Conservation (phyloP, 1,140 invertebrate genomes). For the Eriosoma lanigerum region DNA sequence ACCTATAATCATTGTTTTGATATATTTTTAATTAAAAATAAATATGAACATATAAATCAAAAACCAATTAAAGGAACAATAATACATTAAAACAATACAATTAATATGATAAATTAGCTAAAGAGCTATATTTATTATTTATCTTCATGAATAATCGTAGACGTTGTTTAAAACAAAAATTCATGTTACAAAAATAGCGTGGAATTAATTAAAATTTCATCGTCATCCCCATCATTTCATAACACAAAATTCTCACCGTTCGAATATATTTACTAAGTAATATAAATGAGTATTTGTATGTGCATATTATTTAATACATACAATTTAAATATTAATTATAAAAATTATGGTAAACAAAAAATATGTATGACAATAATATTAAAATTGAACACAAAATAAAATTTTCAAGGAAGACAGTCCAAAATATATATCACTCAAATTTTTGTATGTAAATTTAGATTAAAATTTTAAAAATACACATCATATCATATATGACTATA, state of each 20-base stretch:
- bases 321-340: slow-evolving; percentile 7
- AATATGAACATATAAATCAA: no score
- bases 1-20: no score
- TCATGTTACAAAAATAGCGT: not conserved
- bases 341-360: slow-evolving; percentile 23
- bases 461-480: slow-evolving; percentile 29
- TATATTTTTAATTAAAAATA: no score
- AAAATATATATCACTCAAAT: slow-evolving; percentile 34
- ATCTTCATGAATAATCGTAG: not conserved
- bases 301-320: not conserved
- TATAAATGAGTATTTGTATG: not conserved
- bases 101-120: not conserved
- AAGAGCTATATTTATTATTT: slow-evolving; percentile 9
- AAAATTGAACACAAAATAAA: slow-evolving; percentile 23
- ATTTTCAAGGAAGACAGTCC: slow-evolving; percentile 27
- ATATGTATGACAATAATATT: slow-evolving; percentile 23
- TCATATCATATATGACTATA: not conserved
- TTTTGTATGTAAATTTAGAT: slow-evolving; percentile 15
- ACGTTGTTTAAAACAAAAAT: not conserved
- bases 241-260: not conserved
- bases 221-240: not conserved
- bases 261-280: not conserved
- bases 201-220: not conserved
- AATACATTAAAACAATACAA: not conserved
- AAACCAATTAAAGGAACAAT: not conserved